Conservation (phyloP, 2,797 vertebrate genomes). For the Astyanax mexicanus region DNA sequence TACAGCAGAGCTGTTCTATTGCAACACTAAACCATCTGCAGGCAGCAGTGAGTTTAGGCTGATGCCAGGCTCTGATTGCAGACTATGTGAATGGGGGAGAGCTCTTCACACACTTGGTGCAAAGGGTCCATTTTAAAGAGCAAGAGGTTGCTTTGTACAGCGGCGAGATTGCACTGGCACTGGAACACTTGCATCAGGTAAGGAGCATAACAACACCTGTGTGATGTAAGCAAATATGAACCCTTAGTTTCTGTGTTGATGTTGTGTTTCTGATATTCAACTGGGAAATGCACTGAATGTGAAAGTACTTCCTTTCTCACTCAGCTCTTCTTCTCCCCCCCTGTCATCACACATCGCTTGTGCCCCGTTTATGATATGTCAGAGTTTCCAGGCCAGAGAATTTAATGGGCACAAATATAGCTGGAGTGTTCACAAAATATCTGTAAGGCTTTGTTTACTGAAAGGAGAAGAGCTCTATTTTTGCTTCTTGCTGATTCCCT, state of each 20-base stretch:
- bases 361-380: slow-evolving; percentile 30
- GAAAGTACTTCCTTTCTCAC: slow-evolving; percentile 33
- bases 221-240: background rate
- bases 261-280: background rate
- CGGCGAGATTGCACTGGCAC: slow-evolving; percentile 94
- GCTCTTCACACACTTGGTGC: slow-evolving; percentile 97
- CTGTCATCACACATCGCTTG: slow-evolving; percentile 45
- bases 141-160: slow-evolving; percentile 93
- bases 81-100: slow-evolving; percentile 99
- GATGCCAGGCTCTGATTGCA: slow-evolving; percentile 63
- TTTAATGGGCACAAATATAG: slow-evolving; percentile 34
- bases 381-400: slow-evolving; percentile 31
- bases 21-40: slow-evolving; percentile 24
- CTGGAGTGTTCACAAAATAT: slow-evolving; percentile 39
- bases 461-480: slow-evolving; percentile 38
- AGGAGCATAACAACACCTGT: slow-evolving; percentile 45
- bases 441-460: slow-evolving; percentile 51
- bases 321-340: slow-evolving; percentile 24
- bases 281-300: background rate
- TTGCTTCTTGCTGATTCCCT: slow-evolving; percentile 40
- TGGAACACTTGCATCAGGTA: slow-evolving; percentile 98
- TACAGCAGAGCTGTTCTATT: slow-evolving; percentile 22
- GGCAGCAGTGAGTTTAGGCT: slow-evolving; percentile 36
- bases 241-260: background rate
- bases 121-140: slow-evolving; percentile 95